Conservation (phyloP, 2,888 invertebrate species). For the Drosophila tripunctata region DNA sequence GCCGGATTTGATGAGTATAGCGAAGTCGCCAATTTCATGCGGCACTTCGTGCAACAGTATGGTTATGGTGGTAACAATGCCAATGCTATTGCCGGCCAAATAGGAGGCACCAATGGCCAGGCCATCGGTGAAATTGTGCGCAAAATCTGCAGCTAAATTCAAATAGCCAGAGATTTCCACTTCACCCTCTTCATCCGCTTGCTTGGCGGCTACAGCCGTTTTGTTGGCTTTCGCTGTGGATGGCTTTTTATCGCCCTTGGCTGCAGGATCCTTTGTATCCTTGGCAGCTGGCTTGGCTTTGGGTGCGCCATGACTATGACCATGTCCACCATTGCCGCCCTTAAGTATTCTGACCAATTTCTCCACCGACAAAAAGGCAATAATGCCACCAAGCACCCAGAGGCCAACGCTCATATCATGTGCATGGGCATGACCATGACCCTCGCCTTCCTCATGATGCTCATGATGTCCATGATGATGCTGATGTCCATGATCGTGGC, state of each 20-base stretch:
- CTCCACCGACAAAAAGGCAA: slow-evolving; percentile 96
- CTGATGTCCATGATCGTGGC: slow-evolving; percentile 84
- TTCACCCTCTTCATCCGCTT: slow-evolving; percentile 83
- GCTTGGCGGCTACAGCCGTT: slow-evolving; percentile 79
- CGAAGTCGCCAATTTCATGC: slow-evolving; percentile 99
- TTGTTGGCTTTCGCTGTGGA: slow-evolving; percentile 84
- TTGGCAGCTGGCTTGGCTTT: slow-evolving; percentile 56
- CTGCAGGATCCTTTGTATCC: slow-evolving; percentile 43
- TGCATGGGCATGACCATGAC: slow-evolving; percentile 86
- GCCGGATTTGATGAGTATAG: slow-evolving; percentile 98
- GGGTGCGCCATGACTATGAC: slow-evolving; percentile 72
- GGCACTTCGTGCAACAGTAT: slow-evolving; percentile 99
- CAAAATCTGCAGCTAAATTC: slow-evolving; percentile 98
- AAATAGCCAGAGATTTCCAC: slow-evolving; percentile 95
- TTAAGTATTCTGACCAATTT: slow-evolving; percentile 95
- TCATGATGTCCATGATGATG: slow-evolving; percentile 43
- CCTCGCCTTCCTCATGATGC: slow-evolving; percentile 84
- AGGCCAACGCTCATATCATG: slow-evolving; percentile 96
- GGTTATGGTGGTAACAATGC: slow-evolving; percentile 96
- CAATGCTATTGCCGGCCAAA: slow-evolving; percentile 94
- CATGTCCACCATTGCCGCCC: slow-evolving; percentile 89
- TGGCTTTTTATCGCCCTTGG: slow-evolving; percentile 68
- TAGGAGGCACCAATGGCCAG: slow-evolving; percentile 99
- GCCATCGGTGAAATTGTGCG: slow-evolving; percentile 99
- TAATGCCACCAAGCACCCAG: slow-evolving; percentile 96